These are phyloP conservation scores for Uloborus diversus DNA, from an alignment of 1,140 invertebrate species.

Conservation along the genomic window DNA sequence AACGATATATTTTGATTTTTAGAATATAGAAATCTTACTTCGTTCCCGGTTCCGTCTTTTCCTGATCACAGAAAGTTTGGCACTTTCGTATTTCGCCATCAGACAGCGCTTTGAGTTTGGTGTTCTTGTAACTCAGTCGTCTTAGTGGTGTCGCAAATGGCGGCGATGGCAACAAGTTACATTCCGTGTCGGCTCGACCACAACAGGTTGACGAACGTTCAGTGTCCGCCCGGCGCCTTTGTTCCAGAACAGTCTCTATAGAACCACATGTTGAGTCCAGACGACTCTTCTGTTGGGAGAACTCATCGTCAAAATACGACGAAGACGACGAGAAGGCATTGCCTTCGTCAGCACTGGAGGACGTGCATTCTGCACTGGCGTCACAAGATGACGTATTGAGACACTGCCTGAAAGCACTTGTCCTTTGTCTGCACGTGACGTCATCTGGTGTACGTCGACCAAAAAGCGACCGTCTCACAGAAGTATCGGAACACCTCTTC, in stretches of 20 bases:
- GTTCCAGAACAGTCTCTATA: slow-evolving; percentile 43
- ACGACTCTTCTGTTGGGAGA: not conserved
- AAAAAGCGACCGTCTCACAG: not conserved
- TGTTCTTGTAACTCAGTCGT: not conserved
- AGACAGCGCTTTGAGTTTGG: not conserved
- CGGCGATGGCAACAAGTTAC: not conserved
- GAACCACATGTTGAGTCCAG: slow-evolving; percentile 16
- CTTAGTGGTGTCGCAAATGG: not conserved
- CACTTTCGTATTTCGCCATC: no score
- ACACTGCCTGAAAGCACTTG: not conserved
- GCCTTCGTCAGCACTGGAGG: slow-evolving; percentile 60
- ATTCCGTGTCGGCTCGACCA: not conserved
- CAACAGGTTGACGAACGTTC: not conserved
- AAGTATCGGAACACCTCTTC: not conserved
- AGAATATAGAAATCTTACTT: no score
- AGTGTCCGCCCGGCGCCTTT: not conserved
- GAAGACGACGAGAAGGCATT: not conserved
- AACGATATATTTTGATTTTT: no score
- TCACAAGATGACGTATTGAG: slow-evolving; percentile 72
- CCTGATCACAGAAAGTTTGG: no score
- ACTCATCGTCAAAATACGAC: slow-evolving; percentile 1
- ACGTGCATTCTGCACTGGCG: slow-evolving; percentile 88
- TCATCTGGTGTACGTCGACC: not conserved
- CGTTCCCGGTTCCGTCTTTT: no score
- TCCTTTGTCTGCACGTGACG: not conserved